Conservation (phyloP, 2,797 vertebrate species). For the Chloroceryle inda region DNA sequence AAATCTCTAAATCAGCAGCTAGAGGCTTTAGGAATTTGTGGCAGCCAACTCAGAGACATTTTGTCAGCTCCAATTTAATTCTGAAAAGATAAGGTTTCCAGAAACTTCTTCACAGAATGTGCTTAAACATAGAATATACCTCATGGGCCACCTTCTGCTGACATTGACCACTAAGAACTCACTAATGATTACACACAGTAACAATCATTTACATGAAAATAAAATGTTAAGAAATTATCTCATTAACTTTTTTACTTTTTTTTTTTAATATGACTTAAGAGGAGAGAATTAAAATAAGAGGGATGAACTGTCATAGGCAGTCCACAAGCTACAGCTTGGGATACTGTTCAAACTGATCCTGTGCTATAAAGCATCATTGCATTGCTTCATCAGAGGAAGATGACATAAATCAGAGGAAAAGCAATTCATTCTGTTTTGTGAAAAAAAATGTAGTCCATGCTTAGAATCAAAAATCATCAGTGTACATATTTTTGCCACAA, state of each 20-base stretch:
- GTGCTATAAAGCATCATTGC: not conserved
- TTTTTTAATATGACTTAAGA: not conserved
- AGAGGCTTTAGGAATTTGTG: conserved; percentile 21
- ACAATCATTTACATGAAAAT: not conserved
- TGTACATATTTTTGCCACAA: not conserved
- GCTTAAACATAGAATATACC: not conserved
- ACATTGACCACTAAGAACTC: not conserved
- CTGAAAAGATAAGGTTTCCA: conserved; percentile 7
- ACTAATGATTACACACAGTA: not conserved
- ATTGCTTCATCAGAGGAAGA: not conserved
- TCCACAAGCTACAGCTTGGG: not conserved
- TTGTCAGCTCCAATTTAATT: conserved; percentile 16
- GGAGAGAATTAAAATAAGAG: not conserved
- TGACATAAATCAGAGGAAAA: not conserved
- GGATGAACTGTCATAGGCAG: not conserved
- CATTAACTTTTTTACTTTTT: not conserved
- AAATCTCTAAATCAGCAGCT: conserved; percentile 33
- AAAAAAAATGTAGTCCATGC: not conserved
- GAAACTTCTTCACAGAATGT: not conserved
- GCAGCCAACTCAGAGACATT: not conserved
- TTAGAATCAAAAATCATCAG: not conserved
- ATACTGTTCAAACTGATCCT: not conserved
- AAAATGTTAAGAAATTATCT: not conserved
- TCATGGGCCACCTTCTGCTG: not conserved
- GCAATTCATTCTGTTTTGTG: not conserved